Evolutionary conservation across 1,140 invertebrate species (phyloP).

Genomic region (Drosophila nannoptera): DNA sequence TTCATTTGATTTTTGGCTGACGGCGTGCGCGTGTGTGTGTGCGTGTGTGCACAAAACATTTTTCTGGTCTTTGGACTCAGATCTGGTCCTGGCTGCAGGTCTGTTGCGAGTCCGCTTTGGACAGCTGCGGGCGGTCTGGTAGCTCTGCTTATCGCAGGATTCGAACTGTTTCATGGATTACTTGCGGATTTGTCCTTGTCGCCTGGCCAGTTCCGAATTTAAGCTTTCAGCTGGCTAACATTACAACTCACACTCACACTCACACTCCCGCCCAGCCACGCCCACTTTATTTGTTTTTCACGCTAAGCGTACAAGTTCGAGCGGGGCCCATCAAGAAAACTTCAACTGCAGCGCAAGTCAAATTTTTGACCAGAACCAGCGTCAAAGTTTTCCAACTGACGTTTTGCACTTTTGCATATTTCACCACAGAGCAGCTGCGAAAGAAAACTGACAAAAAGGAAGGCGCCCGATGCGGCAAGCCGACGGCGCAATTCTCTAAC

Average conservation of each 20-base stretch:
- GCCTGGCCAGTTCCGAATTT: slow-evolving; percentile 62
- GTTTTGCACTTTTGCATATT: slow-evolving; percentile 75
- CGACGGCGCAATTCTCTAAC: slow-evolving; percentile 19
- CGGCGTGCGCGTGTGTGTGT: slow-evolving; percentile 6
- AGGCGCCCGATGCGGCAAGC: not conserved
- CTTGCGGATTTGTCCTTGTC: slow-evolving; percentile 72
- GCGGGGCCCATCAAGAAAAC: slow-evolving; percentile 69
- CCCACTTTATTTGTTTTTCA: slow-evolving; percentile 71
- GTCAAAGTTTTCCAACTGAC: slow-evolving; percentile 69
- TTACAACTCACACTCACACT: slow-evolving; percentile 29
- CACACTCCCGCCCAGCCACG: not conserved
- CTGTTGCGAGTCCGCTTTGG: slow-evolving; percentile 21
- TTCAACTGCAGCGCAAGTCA: slow-evolving; percentile 75
- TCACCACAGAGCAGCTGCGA: slow-evolving; percentile 51
- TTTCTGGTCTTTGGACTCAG: slow-evolving; percentile 63
- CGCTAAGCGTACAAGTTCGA: slow-evolving; percentile 65
- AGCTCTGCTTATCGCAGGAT: slow-evolving; percentile 62
- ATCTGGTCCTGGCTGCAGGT: slow-evolving; percentile 27
- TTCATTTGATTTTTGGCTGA: slow-evolving; percentile 67
- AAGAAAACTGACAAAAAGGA: slow-evolving; percentile 30
- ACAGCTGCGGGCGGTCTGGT: slow-evolving; percentile 53
- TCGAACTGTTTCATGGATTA: slow-evolving; percentile 71
- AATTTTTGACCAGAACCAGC: slow-evolving; percentile 73
- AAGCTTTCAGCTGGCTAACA: slow-evolving; percentile 33
- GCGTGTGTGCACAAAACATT: slow-evolving; percentile 66